Base-by-base conservation (phyloP, 2,888 invertebrate species). In the Acleris sparsana region DNA sequence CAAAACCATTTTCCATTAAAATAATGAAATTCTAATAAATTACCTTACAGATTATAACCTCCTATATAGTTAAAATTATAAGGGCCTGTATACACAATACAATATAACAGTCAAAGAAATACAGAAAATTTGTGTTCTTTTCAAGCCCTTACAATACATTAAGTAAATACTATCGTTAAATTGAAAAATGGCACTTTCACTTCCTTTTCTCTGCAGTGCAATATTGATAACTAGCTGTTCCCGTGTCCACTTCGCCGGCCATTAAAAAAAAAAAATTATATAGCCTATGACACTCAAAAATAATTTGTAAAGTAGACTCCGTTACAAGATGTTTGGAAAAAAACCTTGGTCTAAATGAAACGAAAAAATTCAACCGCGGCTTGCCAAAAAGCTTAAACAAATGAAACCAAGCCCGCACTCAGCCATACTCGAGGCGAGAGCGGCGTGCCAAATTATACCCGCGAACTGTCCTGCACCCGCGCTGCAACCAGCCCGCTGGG, bases 361-460 rank as follows among this genome's bases (percentile, higher is more conserved):
- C 16, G 17, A 46, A 56, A 56, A 44, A 56, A 43, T 22, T 44
- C 56, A 44, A 43, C 22, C 13, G 56, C 49, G 51, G 56, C 49
- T 55, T 65, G 60, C 64, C 64, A 60, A 60, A 64, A 65, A 65
- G 64, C 60, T 65, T 60, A 43, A 65, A 49, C 64, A 65, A 65
- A 60, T 65, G 59, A 65, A 65, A 65, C 29, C 53, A 43, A 65
- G 48, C 46, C 17, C 33, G 59, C 59, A 64, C 64, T 65, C 51
- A 56, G 49, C 49, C 55, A 46, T 46, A 46, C 56, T 44, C n/a
- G 22, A 25, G 53, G 29, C 43, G 3, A n/a, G 53, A 39, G 60
- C 44, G 29, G 22, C 25, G 55, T 55, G 55, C 60, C 59, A 60
- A 60, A 53, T 44, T 48, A 57, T 57, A 16, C 17, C 17, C 29